Base-by-base conservation (phyloP, 2,113 vertebrate genomes). In the Siphamia tubifer region DNA sequence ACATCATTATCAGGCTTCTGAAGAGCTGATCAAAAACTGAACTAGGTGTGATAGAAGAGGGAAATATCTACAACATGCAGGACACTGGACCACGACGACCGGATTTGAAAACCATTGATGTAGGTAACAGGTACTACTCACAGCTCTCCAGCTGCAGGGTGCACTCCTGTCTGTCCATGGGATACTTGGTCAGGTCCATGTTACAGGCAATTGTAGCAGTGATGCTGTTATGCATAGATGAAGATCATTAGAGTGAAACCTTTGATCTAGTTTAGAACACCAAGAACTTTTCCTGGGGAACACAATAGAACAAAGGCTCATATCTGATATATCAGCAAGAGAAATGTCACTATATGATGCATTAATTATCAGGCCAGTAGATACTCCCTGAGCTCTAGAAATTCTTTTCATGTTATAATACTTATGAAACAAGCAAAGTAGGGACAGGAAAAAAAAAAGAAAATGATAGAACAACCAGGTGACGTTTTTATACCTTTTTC, bases 81-180 rank as follows among this genome's bases (percentile, higher is more conserved):
- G n/a, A n/a, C n/a, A n/a, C n/a, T n/a, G n/a, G n/a, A n/a, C n/a
- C n/a, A n/a, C n/a, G n/a, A n/a, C n/a, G n/a, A n/a, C n/a, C n/a
- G n/a, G n/a, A n/a, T n/a, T n/a, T n/a, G n/a, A n/a, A n/a, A n/a
- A n/a, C n/a, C n/a, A n/a, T n/a, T n/a, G n/a, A n/a, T n/a, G 34
- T 34, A 28, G 58, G 28, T 54, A 32, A 20, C 30, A 38, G 49
- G 24, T 17, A 68, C 10, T 5, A 88, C 94, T 96, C 92, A 96
- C 95, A 97, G 93, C 95, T 97, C 91, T 97, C 95, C 69, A 97
- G 94, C 92, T 97, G 95, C 79, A 97, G 88, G 55, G 93, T 95
- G 87, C 95, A 97, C 1, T 89, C 94, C 91, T 97, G 95, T 68
- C 94, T 94, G 89, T 96, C 95, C 95, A 96, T 96, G 0, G 95